A percentile compares a stretch with the other conserved stretches of the same genome.
Conservation (phyloP, 2,888 invertebrate genomes). For the Volucella zonaria region DNA sequence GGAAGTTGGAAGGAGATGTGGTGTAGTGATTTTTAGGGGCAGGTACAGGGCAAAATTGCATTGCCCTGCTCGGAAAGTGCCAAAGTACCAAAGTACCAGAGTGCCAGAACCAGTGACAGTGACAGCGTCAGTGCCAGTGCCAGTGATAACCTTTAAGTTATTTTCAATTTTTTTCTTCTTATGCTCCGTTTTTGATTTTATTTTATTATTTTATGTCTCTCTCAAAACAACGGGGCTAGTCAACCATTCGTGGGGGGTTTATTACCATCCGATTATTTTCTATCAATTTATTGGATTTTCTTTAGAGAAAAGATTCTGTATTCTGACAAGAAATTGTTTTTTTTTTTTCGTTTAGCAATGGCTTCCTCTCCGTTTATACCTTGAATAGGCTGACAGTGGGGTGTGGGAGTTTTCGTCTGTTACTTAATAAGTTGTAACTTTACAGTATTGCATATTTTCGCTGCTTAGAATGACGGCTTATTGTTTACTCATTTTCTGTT, state of each 20-base stretch:
- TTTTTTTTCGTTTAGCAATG: conserved; percentile 23
- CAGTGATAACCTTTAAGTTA: conserved; percentile 40
- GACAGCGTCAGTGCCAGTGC: neutral
- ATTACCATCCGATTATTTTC: neutral
- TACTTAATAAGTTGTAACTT: neutral
- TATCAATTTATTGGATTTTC: conserved; percentile 11
- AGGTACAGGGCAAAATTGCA: conserved; percentile 2
- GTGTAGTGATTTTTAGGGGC: no score
- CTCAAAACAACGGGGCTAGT: neutral
- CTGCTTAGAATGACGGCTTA: no score
- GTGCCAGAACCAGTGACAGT: no score
- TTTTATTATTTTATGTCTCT: conserved; percentile 2
- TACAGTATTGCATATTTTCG: no score
- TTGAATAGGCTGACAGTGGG: conserved; percentile 30
- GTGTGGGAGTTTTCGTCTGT: neutral
- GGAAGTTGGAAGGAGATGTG: no score
- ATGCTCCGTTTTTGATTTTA: neutral
- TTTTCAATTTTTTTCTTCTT: neutral
- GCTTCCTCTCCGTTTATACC: conserved; percentile 14
- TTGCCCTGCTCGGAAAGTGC: neutral
- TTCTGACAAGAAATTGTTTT: conserved; percentile 4
- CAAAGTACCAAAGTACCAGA: no score
- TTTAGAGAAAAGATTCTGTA: neutral
- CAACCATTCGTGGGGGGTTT: no score
- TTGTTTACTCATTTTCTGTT: no score